Percentiles rank a stretch among this genome's conserved stretches.
These are phyloP conservation scores for Limonius californicus DNA, from an alignment of 1,140 invertebrate genomes.

Conservation along the genomic window DNA sequence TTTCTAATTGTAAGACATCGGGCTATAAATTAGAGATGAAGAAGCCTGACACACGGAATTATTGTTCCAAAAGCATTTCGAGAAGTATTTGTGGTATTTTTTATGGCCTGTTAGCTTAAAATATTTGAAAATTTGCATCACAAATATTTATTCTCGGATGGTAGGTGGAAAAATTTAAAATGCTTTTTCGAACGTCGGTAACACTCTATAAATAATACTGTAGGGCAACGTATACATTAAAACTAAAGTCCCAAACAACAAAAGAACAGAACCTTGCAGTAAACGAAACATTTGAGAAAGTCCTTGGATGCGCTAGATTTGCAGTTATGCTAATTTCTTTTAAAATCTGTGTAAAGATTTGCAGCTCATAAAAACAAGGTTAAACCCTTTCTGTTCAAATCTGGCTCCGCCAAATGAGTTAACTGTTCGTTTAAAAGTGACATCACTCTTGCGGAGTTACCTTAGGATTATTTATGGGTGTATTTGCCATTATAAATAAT, in stretches of 20 bases:
- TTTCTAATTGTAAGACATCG: slow-evolving; percentile 43
- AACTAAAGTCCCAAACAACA: too few relatives aligned
- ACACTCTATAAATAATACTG: neutral
- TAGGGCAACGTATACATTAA: neutral
- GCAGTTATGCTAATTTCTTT: too few relatives aligned
- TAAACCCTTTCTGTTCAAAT: slow-evolving; percentile 6
- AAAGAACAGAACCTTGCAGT: too few relatives aligned
- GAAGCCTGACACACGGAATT: slow-evolving; percentile 28
- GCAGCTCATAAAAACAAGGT: slow-evolving; percentile 16
- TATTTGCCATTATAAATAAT: slow-evolving; percentile 23
- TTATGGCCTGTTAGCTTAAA: slow-evolving; percentile 33
- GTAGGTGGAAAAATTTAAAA: too few relatives aligned
- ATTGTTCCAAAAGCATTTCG: slow-evolving; percentile 35
- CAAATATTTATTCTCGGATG: slow-evolving; percentile 31
- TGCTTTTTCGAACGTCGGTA: too few relatives aligned
- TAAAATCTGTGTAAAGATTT: neutral
- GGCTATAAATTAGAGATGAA: slow-evolving; percentile 32
- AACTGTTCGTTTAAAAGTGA: slow-evolving; percentile 5
- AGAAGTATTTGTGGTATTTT: slow-evolving; percentile 33
- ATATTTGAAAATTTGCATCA: slow-evolving; percentile 35
- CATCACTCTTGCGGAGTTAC: slow-evolving; percentile 11
- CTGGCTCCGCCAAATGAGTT: neutral
- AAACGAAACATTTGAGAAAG: too few relatives aligned
- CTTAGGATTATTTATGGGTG: slow-evolving; percentile 17
- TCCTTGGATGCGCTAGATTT: too few relatives aligned